A percentile compares a stretch with the other conserved stretches of the same genome.
phyloP scores from a whole-genome alignment of 2,888 invertebrate genomes.

The Agonopterix arenella region DNA sequence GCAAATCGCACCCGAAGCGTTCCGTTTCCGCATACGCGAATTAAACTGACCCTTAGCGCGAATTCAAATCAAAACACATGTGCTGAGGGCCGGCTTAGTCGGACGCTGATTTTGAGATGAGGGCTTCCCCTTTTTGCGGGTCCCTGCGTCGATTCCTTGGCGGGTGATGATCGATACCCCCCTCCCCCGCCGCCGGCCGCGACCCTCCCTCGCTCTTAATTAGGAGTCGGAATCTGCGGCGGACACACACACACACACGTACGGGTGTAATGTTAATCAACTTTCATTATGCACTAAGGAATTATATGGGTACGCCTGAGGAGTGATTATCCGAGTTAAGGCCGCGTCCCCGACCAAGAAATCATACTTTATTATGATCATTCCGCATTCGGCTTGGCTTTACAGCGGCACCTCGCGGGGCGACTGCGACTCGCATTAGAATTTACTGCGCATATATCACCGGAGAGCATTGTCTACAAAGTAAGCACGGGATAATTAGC shows the following conservation, averaged over 20 bases:
- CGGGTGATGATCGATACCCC: slow-evolving; percentile 72
- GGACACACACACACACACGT: slow-evolving; percentile 74
- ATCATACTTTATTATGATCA: slow-evolving; percentile 74
- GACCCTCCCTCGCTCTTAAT: slow-evolving; percentile 82
- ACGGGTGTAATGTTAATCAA: slow-evolving; percentile 72
- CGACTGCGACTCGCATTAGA: slow-evolving; percentile 45
- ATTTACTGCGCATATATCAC: slow-evolving; percentile 69
- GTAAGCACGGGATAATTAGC: slow-evolving; percentile 51
- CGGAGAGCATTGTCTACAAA: slow-evolving; percentile 47
- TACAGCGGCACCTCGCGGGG: slow-evolving; percentile 55
- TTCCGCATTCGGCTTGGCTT: slow-evolving; percentile 54
- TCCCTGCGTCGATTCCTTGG: slow-evolving; percentile 75
- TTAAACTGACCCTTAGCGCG: slow-evolving; percentile 71
- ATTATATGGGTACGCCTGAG: slow-evolving; percentile 75
- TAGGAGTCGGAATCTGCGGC: slow-evolving; percentile 91
- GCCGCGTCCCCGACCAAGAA: slow-evolving; percentile 71
- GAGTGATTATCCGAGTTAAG: slow-evolving; percentile 72
- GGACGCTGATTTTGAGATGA: slow-evolving; percentile 72
- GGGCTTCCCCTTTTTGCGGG: slow-evolving; percentile 73
- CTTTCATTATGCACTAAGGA: slow-evolving; percentile 78
- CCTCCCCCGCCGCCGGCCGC: slow-evolving; percentile 52
- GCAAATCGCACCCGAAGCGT: slow-evolving; percentile 69
- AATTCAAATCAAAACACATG: slow-evolving; percentile 75
- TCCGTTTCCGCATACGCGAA: slow-evolving; percentile 60
- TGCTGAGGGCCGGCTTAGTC: slow-evolving; percentile 69